Evolutionary conservation across 2,888 invertebrate genomes (phyloP), one percentile per base, ranked within the genome.

Genomic region (Phortica okadai): DNA sequence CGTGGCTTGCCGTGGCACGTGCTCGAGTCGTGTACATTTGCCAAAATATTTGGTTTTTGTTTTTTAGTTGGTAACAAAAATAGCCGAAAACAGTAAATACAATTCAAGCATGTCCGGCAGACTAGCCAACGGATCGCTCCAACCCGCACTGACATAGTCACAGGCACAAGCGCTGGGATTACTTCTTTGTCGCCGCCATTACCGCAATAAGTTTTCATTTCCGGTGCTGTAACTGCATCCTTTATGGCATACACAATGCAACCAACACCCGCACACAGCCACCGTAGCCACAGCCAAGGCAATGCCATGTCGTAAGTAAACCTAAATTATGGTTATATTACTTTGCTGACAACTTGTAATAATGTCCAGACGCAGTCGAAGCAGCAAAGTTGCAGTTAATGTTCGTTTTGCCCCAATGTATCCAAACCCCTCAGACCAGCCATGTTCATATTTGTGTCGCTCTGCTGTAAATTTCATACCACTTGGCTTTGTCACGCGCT

Each of bases 301-400:
- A 33, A 21, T 64, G 64, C 14, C 33, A 42, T 44, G 44, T 42
- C 44, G n/a, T 11, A 70, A 70, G 69, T 70, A 70, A 70, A 70
- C 69, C 69, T 70, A 70, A 70, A 70, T 70, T 70, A 70, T 70
- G 69, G 69, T 70, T 50, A 70, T 50, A 70, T 70, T 70, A 70
- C 69, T 70, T 70, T 70, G 69, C 69, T 70, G 69, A 70, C 69
- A 70, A 70, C 69, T 70, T 70, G 69, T 70, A 70, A 70, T 70
- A 70, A 70, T 70, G 69, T 70, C 69, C 69, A 70, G 69, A 70
- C 50, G 42, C 50, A 25, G 50, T 21, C 69, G 50, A 33, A 66
- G 66, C 66, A 10, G 42, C 66, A n/a, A 66, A 62, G 25, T 66
- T 66, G 42, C 69, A 70, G 50, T 70, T 70, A 70, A 70, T 70